phyloP scores from a whole-genome alignment of 1,140 invertebrate species.

The Metaphire vulgaris region DNA sequence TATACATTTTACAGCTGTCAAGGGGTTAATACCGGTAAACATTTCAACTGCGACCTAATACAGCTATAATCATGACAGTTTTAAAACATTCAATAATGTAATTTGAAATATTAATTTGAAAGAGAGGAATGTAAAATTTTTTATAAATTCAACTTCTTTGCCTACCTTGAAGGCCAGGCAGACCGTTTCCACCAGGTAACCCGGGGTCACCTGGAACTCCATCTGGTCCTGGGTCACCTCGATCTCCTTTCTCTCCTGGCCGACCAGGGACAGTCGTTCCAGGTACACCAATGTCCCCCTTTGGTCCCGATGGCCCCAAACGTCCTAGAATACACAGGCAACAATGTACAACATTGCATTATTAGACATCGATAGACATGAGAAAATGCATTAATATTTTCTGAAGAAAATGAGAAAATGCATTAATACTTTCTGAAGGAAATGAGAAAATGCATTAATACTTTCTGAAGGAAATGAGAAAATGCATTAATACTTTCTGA shows the following conservation, averaged over 20 bases:
- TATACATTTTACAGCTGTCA: neutral
- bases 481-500: too few relatives aligned
- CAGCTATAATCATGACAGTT: neutral
- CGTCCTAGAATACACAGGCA: too few relatives aligned
- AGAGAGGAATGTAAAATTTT: neutral
- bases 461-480: too few relatives aligned
- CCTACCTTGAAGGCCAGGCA: neutral
- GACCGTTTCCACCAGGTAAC: neutral
- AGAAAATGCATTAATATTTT: too few relatives aligned
- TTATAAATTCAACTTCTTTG: too few relatives aligned
- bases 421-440: too few relatives aligned
- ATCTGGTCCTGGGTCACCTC: neutral
- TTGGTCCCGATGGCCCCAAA: neutral
- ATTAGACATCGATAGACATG: too few relatives aligned
- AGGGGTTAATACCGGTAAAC: neutral
- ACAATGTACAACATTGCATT: too few relatives aligned
- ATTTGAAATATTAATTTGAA: neutral
- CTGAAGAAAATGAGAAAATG: too few relatives aligned
- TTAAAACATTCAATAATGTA: neutral
- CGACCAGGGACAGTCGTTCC: neutral
- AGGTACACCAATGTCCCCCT: neutral
- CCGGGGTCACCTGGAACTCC: neutral
- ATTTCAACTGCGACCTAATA: neutral
- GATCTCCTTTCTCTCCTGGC: neutral
- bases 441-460: too few relatives aligned